Conservation (phyloP, 2,888 invertebrate genomes). For the Teleiodes luculella region DNA sequence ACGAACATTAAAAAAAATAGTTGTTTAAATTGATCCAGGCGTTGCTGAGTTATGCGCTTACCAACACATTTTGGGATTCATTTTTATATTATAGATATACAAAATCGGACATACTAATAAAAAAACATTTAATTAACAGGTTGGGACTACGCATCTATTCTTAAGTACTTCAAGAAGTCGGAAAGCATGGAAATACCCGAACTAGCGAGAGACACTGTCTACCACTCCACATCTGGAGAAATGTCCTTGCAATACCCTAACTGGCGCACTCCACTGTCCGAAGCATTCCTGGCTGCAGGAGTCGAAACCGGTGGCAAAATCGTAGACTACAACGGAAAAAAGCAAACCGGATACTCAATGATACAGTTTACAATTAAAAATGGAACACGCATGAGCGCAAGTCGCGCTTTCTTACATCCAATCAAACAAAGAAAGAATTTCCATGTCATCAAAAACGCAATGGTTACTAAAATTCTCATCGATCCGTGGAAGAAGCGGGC, state of each 20-base stretch:
- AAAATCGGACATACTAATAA: too few relatives aligned
- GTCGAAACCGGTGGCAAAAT: constrained; percentile 80
- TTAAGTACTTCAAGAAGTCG: constrained; percentile 84
- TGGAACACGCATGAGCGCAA: constrained; percentile 86
- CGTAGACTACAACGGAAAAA: constrained; percentile 81
- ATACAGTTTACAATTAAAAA: constrained; percentile 83
- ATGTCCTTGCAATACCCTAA: constrained; percentile 80
- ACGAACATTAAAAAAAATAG: too few relatives aligned
- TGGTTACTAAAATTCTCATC: constrained; percentile 79
- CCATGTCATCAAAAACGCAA: constrained; percentile 78
- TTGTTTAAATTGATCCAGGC: too few relatives aligned
- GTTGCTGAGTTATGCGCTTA: too few relatives aligned
- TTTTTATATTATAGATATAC: too few relatives aligned
- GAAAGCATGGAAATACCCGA: constrained; percentile 80
- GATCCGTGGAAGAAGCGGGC: constrained; percentile 72
- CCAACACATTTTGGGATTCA: too few relatives aligned
- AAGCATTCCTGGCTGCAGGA: constrained; percentile 81
- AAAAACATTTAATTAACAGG: constrained; percentile 50
- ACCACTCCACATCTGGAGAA: constrained; percentile 80
- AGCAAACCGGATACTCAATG: constrained; percentile 82
- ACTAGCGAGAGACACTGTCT: constrained; percentile 62
- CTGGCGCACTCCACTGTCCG: constrained; percentile 76
- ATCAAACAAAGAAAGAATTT: constrained; percentile 79
- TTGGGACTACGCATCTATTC: constrained; percentile 83
- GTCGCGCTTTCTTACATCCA: constrained; percentile 84